Conservation (phyloP, 2,888 invertebrate species). For the Phengaris alcon region DNA sequence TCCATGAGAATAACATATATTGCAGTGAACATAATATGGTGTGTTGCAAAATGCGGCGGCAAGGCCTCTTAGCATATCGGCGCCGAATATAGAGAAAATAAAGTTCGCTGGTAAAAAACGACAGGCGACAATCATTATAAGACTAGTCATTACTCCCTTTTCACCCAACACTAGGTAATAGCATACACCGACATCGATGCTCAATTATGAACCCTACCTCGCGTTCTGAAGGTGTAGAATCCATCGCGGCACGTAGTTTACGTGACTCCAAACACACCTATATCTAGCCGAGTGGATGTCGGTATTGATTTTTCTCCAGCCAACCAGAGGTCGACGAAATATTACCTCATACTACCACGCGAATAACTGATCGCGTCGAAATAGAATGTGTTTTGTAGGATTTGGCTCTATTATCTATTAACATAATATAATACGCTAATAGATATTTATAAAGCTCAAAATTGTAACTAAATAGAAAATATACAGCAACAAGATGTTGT, state of each 20-base stretch:
- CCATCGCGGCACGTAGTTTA: background rate
- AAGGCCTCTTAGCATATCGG: background rate
- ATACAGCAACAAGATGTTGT: too few relatives aligned
- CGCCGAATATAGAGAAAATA: slow-evolving; percentile 2
- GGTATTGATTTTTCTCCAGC: slow-evolving; percentile 44
- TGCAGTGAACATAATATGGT: background rate
- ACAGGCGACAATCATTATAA: background rate
- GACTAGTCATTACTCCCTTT: slow-evolving; percentile 14
- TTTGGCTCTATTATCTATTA: slow-evolving; percentile 22
- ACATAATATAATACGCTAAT: background rate
- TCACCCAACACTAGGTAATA: background rate
- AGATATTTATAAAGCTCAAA: background rate
- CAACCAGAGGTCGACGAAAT: slow-evolving; percentile 40
- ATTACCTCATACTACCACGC: slow-evolving; percentile 37
- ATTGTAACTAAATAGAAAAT: too few relatives aligned
- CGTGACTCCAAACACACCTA: slow-evolving; percentile 28
- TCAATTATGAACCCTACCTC: slow-evolving; percentile 1
- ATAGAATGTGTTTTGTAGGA: slow-evolving; percentile 21
- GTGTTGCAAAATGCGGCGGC: background rate
- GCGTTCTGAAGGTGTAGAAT: background rate
- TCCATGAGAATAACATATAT: background rate
- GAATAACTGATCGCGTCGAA: slow-evolving; percentile 28
- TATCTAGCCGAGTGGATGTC: slow-evolving; percentile 36
- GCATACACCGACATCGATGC: background rate
- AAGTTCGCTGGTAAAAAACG: slow-evolving; percentile 4